Percentiles rank a stretch among this genome's conserved stretches.
phyloP scores from a whole-genome alignment of 2,797 vertebrate species.

The Dendrocincla fuliginosa region DNA sequence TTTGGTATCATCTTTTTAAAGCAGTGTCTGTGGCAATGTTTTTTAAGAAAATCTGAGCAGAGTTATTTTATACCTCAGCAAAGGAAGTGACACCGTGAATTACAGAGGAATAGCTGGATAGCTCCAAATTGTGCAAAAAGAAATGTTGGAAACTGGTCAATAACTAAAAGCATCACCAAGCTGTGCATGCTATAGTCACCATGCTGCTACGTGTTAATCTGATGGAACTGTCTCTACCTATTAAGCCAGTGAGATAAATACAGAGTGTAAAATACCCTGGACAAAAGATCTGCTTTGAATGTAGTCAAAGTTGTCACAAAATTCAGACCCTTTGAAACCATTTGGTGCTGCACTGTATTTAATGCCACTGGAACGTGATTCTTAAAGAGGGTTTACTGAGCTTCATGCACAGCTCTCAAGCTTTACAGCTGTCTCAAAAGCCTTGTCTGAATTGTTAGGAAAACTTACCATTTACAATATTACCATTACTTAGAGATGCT shows the following conservation, averaged over 20 bases:
- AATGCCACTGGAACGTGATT: not conserved
- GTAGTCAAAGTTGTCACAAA: not conserved
- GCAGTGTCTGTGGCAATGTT: not conserved
- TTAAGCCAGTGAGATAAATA: not conserved
- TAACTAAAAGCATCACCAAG: not conserved
- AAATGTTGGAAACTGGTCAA: not conserved
- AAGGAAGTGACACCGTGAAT: rapidly evolving
- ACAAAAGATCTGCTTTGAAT: not conserved
- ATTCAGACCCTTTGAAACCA: not conserved
- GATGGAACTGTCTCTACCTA: not conserved
- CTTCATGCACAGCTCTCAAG: not conserved
- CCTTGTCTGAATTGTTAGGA: not conserved
- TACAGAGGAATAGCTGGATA: not conserved
- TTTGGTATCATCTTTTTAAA: not conserved
- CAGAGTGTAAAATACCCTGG: not conserved
- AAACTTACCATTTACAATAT: not conserved
- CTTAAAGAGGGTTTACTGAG: not conserved
- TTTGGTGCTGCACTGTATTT: not conserved
- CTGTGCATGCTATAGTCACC: not conserved
- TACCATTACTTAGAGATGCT: not conserved
- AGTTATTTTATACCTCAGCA: not conserved
- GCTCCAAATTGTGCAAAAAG: not conserved
- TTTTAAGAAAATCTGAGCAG: not conserved
- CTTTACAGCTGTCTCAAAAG: not conserved
- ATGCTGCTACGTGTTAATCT: not conserved